Evolutionary conservation across 2,888 invertebrate species (phyloP).

Genomic region (Agrochola macilenta): DNA sequence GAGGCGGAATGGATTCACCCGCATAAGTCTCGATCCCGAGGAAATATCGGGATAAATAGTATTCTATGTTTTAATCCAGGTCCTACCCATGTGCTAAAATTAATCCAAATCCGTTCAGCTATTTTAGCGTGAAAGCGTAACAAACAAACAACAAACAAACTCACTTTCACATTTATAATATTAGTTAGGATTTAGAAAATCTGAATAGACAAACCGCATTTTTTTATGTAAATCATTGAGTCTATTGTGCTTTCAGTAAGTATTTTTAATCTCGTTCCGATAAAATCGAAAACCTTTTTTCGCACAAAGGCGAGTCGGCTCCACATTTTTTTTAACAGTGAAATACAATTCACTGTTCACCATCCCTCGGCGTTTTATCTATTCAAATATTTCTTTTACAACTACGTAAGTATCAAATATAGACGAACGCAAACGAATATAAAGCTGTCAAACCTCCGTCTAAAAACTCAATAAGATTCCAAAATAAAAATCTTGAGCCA

Average conservation of each 20-base stretch:
- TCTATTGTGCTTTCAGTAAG: conserved; percentile 32
- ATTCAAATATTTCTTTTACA: conserved; percentile 56
- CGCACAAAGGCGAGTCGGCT: conserved; percentile 19
- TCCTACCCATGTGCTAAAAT: too few species aligned
- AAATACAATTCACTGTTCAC: conserved; percentile 43
- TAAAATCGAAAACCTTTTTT: conserved; percentile 38
- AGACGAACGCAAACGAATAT: conserved; percentile 55
- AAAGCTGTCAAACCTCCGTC: conserved; percentile 68
- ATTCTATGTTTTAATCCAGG: too few species aligned
- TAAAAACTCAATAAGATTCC: conserved; percentile 67
- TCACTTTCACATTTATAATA: too few species aligned
- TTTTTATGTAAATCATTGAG: conserved; percentile 37
- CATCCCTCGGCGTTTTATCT: conserved; percentile 50
- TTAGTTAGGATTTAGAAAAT: conserved; percentile 1
- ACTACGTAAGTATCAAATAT: conserved; percentile 43
- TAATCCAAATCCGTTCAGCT: too few species aligned
- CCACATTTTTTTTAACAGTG: conserved; percentile 32
- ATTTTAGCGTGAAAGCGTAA: background rate
- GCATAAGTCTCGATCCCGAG: too few species aligned
- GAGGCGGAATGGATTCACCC: too few species aligned
- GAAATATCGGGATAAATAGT: too few species aligned
- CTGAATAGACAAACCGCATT: conserved; percentile 28
- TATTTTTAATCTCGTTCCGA: conserved; percentile 36
- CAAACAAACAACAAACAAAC: too few species aligned
- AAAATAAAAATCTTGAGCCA: conserved; percentile 64